phyloP scores from a whole-genome alignment of 2,797 vertebrate genomes.

The Girardinus metallicus region DNA sequence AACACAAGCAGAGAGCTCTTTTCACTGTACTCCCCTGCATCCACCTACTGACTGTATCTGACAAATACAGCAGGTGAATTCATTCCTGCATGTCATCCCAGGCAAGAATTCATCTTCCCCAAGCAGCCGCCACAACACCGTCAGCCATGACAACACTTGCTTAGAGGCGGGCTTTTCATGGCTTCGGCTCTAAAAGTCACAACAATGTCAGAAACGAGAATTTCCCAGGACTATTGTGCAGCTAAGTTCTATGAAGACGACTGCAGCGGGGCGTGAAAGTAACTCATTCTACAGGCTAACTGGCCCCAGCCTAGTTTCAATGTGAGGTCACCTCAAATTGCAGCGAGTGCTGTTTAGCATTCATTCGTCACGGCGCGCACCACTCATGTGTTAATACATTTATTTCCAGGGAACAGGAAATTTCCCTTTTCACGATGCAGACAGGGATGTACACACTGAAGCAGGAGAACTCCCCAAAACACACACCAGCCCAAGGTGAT shows the following conservation, averaged over 20 bases:
- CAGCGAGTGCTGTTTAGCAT: conserved; percentile 22
- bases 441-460: background rate
- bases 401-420: conserved; percentile 23
- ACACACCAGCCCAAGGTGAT: conserved; percentile 16
- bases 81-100: conserved; percentile 45
- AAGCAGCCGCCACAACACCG: conserved; percentile 32
- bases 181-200: conserved; percentile 37
- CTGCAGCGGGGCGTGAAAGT: conserved; percentile 44
- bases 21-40: conserved; percentile 19
- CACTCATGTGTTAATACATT: conserved; percentile 33
- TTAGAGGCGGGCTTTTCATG: conserved; percentile 27
- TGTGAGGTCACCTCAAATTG: conserved; percentile 30
- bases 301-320: conserved; percentile 29
- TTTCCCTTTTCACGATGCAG: conserved; percentile 23
- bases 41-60: conserved; percentile 41
- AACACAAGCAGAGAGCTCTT: conserved; percentile 1
- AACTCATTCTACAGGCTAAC: conserved; percentile 39
- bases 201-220: conserved; percentile 17
- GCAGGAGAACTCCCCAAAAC: background rate
- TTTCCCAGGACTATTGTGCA: conserved; percentile 22
- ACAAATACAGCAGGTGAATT: conserved; percentile 58
- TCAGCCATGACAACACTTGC: conserved; percentile 31
- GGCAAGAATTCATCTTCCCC: conserved; percentile 40
- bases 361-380: conserved; percentile 16
- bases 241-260: conserved; percentile 38